phyloP scores from a whole-genome alignment of 2,797 vertebrate genomes.

The Pseudochirops cupreus region DNA sequence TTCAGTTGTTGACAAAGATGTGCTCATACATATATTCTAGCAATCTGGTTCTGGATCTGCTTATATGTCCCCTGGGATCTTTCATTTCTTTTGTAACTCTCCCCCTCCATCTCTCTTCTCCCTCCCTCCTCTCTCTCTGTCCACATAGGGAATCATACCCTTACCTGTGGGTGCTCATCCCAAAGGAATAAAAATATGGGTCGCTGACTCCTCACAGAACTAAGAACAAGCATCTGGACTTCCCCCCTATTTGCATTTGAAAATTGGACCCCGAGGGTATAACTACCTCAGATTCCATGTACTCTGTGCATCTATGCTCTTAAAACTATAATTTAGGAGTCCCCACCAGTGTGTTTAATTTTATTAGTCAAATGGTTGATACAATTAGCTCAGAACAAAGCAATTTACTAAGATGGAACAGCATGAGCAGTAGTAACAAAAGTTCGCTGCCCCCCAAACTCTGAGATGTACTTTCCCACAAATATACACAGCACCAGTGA shows the following conservation, averaged over 20 bases:
- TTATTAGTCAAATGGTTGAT: neutral
- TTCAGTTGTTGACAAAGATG: neutral
- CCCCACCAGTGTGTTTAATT: neutral
- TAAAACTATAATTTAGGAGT: neutral
- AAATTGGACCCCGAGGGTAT: neutral
- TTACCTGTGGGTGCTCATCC: too few relatives aligned
- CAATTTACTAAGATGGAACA: neutral
- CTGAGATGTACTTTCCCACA: neutral
- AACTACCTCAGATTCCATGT: neutral
- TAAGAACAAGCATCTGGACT: neutral
- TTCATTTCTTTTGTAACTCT: neutral
- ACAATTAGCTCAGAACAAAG: neutral
- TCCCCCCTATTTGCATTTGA: neutral
- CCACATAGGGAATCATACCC: too few relatives aligned
- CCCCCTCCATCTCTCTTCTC: neutral
- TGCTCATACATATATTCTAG: neutral
- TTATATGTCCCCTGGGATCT: neutral
- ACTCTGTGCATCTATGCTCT: neutral
- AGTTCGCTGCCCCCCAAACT: neutral
- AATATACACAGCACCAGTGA: neutral
- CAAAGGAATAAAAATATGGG: too few relatives aligned
- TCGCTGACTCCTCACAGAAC: neutral
- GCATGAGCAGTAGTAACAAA: neutral
- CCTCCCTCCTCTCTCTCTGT: neutral
- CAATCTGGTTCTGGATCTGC: neutral